A percentile compares a stretch with the other conserved stretches of the same genome.
Conservation (phyloP, 2,888 invertebrate genomes). For the Corbicula japonica region DNA sequence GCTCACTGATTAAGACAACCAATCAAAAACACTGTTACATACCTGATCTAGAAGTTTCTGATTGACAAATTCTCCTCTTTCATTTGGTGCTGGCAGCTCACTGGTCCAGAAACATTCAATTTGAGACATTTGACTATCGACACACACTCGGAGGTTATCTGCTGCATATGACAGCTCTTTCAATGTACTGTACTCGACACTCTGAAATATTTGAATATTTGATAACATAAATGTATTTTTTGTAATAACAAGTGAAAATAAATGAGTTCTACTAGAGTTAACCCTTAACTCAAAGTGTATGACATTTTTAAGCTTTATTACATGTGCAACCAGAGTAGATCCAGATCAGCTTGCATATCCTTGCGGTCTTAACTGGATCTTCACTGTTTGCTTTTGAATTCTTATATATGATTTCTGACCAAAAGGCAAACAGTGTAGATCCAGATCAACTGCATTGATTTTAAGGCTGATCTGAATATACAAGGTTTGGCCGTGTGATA, state of each 20-base stretch:
- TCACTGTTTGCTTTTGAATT: too few relatives aligned
- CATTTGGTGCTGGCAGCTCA: slow-evolving; percentile 79
- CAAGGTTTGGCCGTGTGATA: too few relatives aligned
- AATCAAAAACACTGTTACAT: slow-evolving; percentile 74
- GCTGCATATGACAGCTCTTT: slow-evolving; percentile 77
- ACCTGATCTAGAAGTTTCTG: slow-evolving; percentile 78
- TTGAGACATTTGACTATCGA: slow-evolving; percentile 78
- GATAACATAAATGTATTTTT: not conserved
- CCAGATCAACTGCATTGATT: too few relatives aligned
- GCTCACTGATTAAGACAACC: slow-evolving; percentile 78
- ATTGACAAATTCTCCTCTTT: slow-evolving; percentile 78
- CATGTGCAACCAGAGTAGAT: too few relatives aligned
- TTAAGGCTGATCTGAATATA: too few relatives aligned
- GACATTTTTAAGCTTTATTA: too few relatives aligned
- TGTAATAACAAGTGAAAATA: not conserved
- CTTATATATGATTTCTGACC: too few relatives aligned
- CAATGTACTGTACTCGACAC: slow-evolving; percentile 82
- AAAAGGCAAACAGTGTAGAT: too few relatives aligned
- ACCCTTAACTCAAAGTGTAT: too few relatives aligned
- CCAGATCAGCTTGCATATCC: too few relatives aligned
- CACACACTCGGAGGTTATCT: slow-evolving; percentile 80
- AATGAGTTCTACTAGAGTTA: too few relatives aligned
- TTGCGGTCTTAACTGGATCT: too few relatives aligned
- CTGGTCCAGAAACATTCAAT: slow-evolving; percentile 81
- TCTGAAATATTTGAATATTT: slow-evolving; percentile 68